Conservation (phyloP, 2,797 vertebrate genomes). For the Mallotus villosus region DNA sequence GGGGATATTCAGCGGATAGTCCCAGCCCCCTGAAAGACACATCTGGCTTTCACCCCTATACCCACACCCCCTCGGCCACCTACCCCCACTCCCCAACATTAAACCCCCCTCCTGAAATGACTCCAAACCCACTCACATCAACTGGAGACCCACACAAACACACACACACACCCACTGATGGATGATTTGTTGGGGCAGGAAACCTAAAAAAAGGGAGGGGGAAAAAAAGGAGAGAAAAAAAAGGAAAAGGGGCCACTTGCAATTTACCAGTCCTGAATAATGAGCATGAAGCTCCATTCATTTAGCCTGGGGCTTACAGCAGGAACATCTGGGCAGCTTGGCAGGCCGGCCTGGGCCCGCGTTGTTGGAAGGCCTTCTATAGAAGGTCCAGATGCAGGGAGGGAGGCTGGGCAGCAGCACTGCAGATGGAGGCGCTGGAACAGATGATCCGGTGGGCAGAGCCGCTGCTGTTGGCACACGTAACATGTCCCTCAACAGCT, state of each 20-base stretch:
- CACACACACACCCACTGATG: constrained; percentile 24
- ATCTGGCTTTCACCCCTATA: constrained; percentile 21
- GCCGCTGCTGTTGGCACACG: constrained; percentile 94
- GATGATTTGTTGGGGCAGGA: constrained; percentile 17
- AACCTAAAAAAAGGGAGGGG: constrained; percentile 3
- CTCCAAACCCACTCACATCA: constrained; percentile 17
- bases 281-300: constrained; percentile 93
- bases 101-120: constrained; percentile 5
- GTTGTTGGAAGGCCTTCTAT: constrained; percentile 93
- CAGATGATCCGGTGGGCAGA: constrained; percentile 98
- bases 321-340: constrained; percentile 99
- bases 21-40: constrained; percentile 26
- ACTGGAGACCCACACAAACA: constrained; percentile 12
- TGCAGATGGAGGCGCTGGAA: constrained; percentile 95
- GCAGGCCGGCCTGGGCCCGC: constrained; percentile 90
- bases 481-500: constrained; percentile 99
- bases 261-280: constrained; percentile 95
- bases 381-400: constrained; percentile 98
- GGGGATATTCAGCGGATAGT: constrained; percentile 11
- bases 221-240: constrained; percentile 30
- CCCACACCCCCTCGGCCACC: not conserved
- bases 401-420: constrained; percentile 81
- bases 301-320: constrained; percentile 98
- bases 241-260: constrained; percentile 54
- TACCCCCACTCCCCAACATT: constrained; percentile 6